These are phyloP conservation scores for Etheostoma cragini DNA, from an alignment of 2,113 vertebrate genomes.

Conservation along the genomic window DNA sequence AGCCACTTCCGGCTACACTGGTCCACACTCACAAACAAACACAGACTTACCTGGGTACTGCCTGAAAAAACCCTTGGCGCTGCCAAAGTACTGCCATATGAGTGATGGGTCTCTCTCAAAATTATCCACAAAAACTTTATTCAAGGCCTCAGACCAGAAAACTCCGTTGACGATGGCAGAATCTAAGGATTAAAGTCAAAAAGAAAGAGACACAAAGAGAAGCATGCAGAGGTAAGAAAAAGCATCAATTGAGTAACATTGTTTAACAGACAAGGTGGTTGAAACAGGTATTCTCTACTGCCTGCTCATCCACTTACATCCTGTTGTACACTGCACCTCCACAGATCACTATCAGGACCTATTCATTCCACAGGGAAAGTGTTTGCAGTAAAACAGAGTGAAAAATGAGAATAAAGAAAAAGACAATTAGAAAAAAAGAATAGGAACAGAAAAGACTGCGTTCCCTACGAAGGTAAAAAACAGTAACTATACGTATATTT, in stretches of 20 bases:
- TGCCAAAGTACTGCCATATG: constrained; percentile 99
- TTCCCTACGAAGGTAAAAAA: background rate
- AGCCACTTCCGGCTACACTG: background rate
- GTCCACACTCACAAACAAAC: background rate
- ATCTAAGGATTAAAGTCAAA: constrained; percentile 79
- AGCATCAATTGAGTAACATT: background rate
- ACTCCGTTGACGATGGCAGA: constrained; percentile 97
- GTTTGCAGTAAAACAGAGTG: constrained; percentile 7
- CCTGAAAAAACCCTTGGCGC: constrained; percentile 98
- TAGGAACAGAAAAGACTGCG: background rate
- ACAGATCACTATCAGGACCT: constrained; percentile 31
- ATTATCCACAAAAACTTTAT: constrained; percentile 98
- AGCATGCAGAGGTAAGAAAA: background rate
- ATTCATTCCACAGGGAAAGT: constrained; percentile 35
- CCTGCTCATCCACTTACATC: constrained; percentile 34
- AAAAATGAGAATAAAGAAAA: constrained; percentile 26
- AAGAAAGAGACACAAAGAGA: background rate
- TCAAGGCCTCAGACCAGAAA: constrained; percentile 98
- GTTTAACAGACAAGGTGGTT: background rate
- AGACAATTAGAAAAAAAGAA: constrained; percentile 1
- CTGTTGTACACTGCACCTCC: constrained; percentile 10
- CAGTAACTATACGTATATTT: background rate
- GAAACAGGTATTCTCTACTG: constrained; percentile 2
- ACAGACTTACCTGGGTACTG: constrained; percentile 93
- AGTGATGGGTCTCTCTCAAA: constrained; percentile 97